Evolutionary conservation across 2,113 vertebrate genomes (phyloP), one percentile per base, ranked within the genome.

Genomic region (Perca fluviatilis): DNA sequence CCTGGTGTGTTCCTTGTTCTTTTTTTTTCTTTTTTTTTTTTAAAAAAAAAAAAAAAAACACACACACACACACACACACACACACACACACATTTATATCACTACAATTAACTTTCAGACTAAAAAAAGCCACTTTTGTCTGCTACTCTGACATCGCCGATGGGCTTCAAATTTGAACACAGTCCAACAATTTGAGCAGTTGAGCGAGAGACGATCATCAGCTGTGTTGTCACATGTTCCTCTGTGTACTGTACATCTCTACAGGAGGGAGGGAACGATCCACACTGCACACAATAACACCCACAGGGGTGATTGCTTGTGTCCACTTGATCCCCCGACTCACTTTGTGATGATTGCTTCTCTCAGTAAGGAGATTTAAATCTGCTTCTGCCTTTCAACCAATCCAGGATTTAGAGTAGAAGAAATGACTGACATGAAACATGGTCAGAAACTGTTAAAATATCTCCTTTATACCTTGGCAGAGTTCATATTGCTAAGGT

Each of bases 361-460:
- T 91, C 88, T 79, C 71, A 85, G 79, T 95, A 95, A 96, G 89
- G 90, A 95, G 95, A 96, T 96, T 96, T 95, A 89, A 92, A 92
- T 92, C 90, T 93, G 83, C 83, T 77, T 23, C 58, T 11, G 79
- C 66, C 77, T 93, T 95, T 92, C 90, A 74, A 93, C 94, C 91
- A 95, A 93, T 92, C 92, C 91, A 90, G 94, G 95, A 95, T 96
- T 96, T 94, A 92, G 75, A 91, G 53, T 50, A 76, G 74, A 88
- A 91, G 86, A 86, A 92, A 93, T 86, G 91, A 94, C 89, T 64
- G 85, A 90, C 87, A 83, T 86, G 82, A 89, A 77, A 85, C 92
- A 82, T 74, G 90, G 74, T 73, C 18, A 75, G 67, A 82, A 83
- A 61, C 62, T 19, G 72, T 23, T 25, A 80, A 77, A 78, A 70